These are phyloP conservation scores for Falco naumanni DNA, from an alignment of 2,797 vertebrate species.

Conservation along the genomic window DNA sequence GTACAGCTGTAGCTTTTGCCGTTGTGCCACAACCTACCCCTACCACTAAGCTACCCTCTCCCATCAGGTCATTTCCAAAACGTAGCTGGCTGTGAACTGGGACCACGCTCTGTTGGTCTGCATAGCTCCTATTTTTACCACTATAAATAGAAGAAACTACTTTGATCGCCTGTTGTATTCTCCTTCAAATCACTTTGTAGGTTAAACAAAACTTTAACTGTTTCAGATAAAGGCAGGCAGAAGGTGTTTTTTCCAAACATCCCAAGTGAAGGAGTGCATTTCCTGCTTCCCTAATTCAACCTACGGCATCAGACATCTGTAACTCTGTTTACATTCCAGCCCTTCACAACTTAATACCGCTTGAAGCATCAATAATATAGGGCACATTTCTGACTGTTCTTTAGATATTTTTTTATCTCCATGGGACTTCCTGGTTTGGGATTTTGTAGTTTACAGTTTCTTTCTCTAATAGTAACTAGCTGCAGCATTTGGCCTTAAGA, in stretches of 20 bases:
- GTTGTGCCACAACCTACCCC: neutral
- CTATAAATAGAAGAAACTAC: conserved; percentile 4
- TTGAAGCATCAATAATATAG: conserved; percentile 68
- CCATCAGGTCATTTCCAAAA: conserved; percentile 2
- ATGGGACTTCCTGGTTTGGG: conserved; percentile 65
- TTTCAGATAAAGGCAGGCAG: conserved; percentile 56
- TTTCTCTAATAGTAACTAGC: conserved; percentile 60
- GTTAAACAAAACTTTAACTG: conserved; percentile 63
- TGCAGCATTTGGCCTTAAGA: conserved; percentile 66
- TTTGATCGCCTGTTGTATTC: neutral
- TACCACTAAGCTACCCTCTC: neutral
- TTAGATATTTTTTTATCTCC: conserved; percentile 71
- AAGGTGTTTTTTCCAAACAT: conserved; percentile 67
- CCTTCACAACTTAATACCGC: conserved; percentile 61
- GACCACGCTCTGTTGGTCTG: neutral
- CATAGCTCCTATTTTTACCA: neutral
- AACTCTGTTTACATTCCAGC: conserved; percentile 67
- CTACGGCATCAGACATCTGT: conserved; percentile 66
- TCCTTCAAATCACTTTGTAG: neutral
- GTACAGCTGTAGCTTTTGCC: neutral
- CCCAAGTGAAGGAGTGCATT: conserved; percentile 56
- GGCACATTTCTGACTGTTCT: conserved; percentile 63
- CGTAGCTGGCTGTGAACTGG: neutral
- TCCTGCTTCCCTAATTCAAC: conserved; percentile 64
- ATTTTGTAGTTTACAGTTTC: conserved; percentile 68